Conservation (phyloP, 2,888 invertebrate genomes). For the Plebejus melissa region DNA sequence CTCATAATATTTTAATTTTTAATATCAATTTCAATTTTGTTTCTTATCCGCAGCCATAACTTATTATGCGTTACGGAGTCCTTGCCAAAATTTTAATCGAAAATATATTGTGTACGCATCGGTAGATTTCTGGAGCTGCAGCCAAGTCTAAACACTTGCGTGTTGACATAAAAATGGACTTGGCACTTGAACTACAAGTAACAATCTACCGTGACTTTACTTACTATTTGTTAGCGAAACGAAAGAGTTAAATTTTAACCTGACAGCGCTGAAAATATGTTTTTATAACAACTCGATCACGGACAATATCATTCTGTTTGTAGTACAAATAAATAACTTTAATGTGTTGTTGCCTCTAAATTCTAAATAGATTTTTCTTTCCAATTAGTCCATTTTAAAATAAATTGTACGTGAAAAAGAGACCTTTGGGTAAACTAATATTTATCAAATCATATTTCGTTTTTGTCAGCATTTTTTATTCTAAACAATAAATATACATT, state of each 20-base stretch:
- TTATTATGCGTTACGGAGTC: slow-evolving; percentile 8
- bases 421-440: too few species aligned
- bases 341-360: too few species aligned
- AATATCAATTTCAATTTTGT: not conserved
- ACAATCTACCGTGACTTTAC: not conserved
- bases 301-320: too few species aligned
- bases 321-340: too few species aligned
- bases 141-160: slow-evolving; percentile 32
- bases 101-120: slow-evolving; percentile 21
- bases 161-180: slow-evolving; percentile 28
- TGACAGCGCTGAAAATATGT: not conserved
- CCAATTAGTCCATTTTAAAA: too few species aligned
- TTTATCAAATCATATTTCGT: not conserved
- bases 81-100: slow-evolving; percentile 22
- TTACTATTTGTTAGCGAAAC: not conserved
- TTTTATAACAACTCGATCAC: too few species aligned
- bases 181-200: slow-evolving; percentile 13
- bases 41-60: not conserved
- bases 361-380: too few species aligned
- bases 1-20: not conserved
- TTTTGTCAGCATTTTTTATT: not conserved
- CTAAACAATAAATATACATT: not conserved
- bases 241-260: not conserved
- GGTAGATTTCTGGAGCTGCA: not conserved
- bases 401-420: too few species aligned